A percentile compares a stretch with the other conserved stretches of the same genome.
phyloP scores from a whole-genome alignment of 2,113 vertebrate species.

The Morone saxatilis region DNA sequence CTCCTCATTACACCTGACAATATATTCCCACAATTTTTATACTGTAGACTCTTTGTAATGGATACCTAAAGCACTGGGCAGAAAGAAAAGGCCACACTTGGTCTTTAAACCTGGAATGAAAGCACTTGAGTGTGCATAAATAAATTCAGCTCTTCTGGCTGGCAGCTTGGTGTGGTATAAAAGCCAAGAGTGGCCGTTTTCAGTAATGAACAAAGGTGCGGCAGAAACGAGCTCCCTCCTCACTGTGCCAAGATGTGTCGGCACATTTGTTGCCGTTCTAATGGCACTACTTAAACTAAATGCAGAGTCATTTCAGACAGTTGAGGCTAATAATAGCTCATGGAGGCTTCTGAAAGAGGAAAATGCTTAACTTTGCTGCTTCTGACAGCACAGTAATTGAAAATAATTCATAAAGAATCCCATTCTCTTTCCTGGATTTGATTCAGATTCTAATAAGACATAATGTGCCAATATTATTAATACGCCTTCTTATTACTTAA shows the following conservation, averaged over 20 bases:
- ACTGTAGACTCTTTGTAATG: conserved; percentile 45
- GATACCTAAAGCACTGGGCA: conserved; percentile 26
- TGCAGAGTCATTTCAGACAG: conserved; percentile 64
- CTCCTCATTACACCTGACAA: conserved; percentile 2
- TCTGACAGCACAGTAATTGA: conserved; percentile 30
- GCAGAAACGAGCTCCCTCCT: conserved; percentile 27
- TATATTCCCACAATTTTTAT: conserved; percentile 35
- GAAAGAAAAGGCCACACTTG: conserved; percentile 45
- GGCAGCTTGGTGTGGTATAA: conserved; percentile 20
- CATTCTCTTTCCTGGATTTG: not conserved
- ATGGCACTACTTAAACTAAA: conserved; percentile 62
- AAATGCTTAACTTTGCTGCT: conserved; percentile 38
- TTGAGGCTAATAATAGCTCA: conserved; percentile 43
- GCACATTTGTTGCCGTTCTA: conserved; percentile 66
- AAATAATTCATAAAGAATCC: not conserved
- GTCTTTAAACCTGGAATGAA: conserved; percentile 59
- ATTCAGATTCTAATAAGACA: conserved; percentile 4
- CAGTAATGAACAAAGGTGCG: conserved; percentile 71
- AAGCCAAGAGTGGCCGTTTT: conserved; percentile 69
- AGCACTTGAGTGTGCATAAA: conserved; percentile 68
- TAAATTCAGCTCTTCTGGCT: conserved; percentile 62
- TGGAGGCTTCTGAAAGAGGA: conserved; percentile 18
- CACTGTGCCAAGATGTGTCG: conserved; percentile 67
- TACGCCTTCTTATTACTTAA: conserved; percentile 14
- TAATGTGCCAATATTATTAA: conserved; percentile 27